Evolutionary conservation across 2,797 vertebrate species (phyloP).

Genomic region (Tolypeutes matacus): DNA sequence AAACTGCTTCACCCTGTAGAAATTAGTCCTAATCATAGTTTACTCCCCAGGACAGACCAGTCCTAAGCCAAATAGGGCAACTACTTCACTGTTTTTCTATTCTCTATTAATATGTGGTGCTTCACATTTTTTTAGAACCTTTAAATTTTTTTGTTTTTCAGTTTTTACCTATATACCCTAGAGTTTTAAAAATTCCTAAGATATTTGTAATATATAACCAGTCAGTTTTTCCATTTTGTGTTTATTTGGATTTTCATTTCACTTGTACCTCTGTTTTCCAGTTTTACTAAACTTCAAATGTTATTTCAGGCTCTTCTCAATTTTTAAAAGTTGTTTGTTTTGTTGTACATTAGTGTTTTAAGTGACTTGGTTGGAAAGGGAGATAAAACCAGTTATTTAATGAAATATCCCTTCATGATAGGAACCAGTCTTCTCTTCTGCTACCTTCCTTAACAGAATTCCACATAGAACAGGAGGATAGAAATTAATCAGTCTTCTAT

Average conservation of each 20-base stretch:
- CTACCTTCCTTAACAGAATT: neutral
- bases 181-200: neutral
- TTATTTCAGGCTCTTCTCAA: slow-evolving; percentile 38
- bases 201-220: neutral
- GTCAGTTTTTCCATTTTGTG: neutral
- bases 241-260: slow-evolving; percentile 31
- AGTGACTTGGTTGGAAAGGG: neutral
- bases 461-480: neutral
- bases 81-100: neutral
- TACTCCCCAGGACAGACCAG: neutral
- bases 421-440: neutral
- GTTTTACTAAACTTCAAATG: slow-evolving; percentile 31
- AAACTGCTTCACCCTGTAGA: neutral
- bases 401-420: neutral
- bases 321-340: slow-evolving; percentile 27
- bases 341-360: neutral
- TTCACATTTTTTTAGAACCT: neutral
- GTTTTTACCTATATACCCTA: neutral
- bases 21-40: neutral
- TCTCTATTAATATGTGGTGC: neutral
- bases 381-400: neutral
- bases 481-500: neutral
- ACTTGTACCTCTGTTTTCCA: neutral
- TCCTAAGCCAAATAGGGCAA: neutral
- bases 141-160: neutral